Percentiles rank a stretch among this genome's conserved stretches.
phyloP scores from a whole-genome alignment of 2,888 invertebrate genomes.

The Cryptocephalus moraei region DNA sequence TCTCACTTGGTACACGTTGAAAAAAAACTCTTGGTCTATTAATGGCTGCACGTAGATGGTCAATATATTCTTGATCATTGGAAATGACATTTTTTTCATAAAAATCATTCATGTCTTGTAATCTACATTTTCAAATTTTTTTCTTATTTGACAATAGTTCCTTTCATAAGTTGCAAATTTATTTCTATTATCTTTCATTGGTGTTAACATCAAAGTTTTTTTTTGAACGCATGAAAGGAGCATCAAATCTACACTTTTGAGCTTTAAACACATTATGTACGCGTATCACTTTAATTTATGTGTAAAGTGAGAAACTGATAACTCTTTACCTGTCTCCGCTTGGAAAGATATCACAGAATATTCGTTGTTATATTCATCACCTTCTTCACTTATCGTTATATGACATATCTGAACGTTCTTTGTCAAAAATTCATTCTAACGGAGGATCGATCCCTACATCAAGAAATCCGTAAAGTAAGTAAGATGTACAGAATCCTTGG shows the following conservation, averaged over 20 bases:
- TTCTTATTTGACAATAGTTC: background rate
- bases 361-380: too few relatives aligned
- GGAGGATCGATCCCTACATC: too few relatives aligned
- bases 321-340: too few relatives aligned
- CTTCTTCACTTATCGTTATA: too few relatives aligned
- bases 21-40: conserved; percentile 28
- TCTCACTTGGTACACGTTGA: conserved; percentile 28
- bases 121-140: background rate
- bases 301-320: too few relatives aligned
- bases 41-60: conserved; percentile 16
- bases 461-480: too few relatives aligned
- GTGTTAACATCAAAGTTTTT: background rate
- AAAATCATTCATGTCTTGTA: conserved; percentile 2
- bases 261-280: too few relatives aligned
- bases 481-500: too few relatives aligned
- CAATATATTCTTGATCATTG: conserved; percentile 19
- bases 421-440: too few relatives aligned
- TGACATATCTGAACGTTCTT: too few relatives aligned
- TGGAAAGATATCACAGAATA: too few relatives aligned
- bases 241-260: background rate
- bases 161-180: background rate
- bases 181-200: background rate
- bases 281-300: too few relatives aligned
- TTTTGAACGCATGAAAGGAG: background rate
- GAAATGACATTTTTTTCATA: conserved; percentile 11